Evolutionary conservation across 2,888 invertebrate species (phyloP).

Genomic region (Lasioglossum calceatum): DNA sequence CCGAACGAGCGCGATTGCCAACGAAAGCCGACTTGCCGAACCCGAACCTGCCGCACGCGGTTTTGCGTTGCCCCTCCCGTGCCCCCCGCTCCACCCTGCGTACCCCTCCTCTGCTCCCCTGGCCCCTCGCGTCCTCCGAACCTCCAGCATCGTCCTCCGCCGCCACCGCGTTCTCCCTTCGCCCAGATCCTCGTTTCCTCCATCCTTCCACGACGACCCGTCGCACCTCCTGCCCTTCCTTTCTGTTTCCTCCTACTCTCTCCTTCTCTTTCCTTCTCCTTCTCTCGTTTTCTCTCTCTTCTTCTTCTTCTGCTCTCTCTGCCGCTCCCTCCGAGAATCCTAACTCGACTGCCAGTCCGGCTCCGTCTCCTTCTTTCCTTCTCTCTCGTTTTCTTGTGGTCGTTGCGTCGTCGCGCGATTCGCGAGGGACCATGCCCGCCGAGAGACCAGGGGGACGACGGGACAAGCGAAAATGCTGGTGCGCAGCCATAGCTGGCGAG

Average conservation of each 20-base stretch:
- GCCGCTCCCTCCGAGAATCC: background rate
- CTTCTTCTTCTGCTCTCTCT: background rate
- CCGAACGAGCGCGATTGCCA: constrained; percentile 83
- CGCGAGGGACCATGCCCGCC: constrained; percentile 67
- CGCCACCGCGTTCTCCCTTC: constrained; percentile 40
- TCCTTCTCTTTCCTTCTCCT: constrained; percentile 41
- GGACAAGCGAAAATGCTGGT: constrained; percentile 42
- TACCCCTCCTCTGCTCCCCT: background rate
- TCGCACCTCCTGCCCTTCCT: constrained; percentile 65
- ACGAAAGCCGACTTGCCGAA: constrained; percentile 83
- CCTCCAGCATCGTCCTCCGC: constrained; percentile 12
- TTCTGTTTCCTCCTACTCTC: constrained; percentile 59
- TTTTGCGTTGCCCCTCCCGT: constrained; percentile 61
- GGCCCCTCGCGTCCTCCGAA: background rate
- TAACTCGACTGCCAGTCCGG: constrained; percentile 7
- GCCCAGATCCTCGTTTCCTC: constrained; percentile 64
- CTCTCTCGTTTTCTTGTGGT: constrained; percentile 7
- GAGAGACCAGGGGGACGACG: constrained; percentile 2
- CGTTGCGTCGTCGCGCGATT: constrained; percentile 62
- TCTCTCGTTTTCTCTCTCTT: too few species aligned
- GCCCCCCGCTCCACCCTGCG: constrained; percentile 7
- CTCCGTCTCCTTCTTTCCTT: constrained; percentile 1
- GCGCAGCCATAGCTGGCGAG: constrained; percentile 37
- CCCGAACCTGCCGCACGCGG: constrained; percentile 81
- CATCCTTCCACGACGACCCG: constrained; percentile 61